phyloP scores from a whole-genome alignment of 2,113 vertebrate genomes.

The Cottus gobio region DNA sequence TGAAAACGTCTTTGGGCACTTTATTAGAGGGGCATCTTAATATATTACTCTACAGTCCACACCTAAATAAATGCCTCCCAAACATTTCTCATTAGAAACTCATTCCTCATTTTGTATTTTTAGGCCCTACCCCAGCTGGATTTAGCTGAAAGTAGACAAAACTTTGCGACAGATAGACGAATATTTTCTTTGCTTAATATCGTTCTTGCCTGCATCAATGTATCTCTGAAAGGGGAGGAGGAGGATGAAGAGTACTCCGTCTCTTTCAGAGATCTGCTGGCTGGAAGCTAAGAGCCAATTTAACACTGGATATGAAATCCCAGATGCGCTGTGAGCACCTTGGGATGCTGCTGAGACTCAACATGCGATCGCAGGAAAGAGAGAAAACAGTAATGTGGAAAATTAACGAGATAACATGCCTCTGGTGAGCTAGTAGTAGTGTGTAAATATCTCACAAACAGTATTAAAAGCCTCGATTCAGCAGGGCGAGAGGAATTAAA shows the following conservation, averaged over 20 bases:
- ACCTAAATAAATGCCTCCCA: conserved; percentile 31
- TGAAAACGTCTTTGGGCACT: conserved; percentile 35
- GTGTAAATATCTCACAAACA: background rate
- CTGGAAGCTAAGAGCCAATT: conserved; percentile 32
- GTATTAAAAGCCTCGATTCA: background rate
- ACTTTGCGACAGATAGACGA: conserved; percentile 16
- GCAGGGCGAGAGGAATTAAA: background rate
- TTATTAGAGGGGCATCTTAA: conserved; percentile 29
- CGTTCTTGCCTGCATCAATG: conserved; percentile 20
- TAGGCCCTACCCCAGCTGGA: background rate
- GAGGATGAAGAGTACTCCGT: background rate
- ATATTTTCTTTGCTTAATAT: conserved; percentile 42
- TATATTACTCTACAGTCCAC: conserved; percentile 31
- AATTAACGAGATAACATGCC: background rate
- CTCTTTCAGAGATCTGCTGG: conserved; percentile 2
- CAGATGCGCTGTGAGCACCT: conserved; percentile 7
- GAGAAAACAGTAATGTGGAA: background rate
- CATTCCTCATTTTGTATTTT: background rate
- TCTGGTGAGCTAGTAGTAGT: background rate
- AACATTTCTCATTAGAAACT: conserved; percentile 33
- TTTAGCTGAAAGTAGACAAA: conserved; percentile 26
- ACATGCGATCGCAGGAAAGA: conserved; percentile 14
- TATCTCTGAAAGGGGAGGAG: conserved; percentile 10
- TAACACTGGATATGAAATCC: conserved; percentile 21
- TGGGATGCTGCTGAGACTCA: conserved; percentile 1